A percentile compares a stretch with the other conserved stretches of the same genome.
Evolutionary conservation across 2,113 vertebrate genomes (phyloP).

Genomic region (Poecile atricapillus): DNA sequence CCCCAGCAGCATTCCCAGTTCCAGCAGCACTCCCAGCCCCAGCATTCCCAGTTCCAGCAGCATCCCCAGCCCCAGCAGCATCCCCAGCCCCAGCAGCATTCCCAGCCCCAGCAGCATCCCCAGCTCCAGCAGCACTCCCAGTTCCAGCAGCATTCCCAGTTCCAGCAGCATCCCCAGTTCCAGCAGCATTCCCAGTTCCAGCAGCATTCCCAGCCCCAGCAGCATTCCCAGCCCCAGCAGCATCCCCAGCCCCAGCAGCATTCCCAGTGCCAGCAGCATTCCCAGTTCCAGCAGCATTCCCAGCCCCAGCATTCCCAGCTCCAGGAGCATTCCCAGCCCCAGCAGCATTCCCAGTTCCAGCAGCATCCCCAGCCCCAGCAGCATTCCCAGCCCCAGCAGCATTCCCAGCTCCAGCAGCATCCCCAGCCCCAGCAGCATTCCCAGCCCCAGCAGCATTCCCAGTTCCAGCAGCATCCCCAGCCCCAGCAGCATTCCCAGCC

Average conservation of each 20-base stretch:
- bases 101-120: neutral
- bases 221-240: neutral
- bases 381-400: neutral
- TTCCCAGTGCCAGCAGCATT: no score
- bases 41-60: neutral
- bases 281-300: neutral
- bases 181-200: neutral
- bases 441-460: neutral
- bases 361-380: no score
- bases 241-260: no score
- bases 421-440: no score
- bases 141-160: neutral
- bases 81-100: no score
- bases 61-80: no score
- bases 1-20: neutral
- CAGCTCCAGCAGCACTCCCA: neutral
- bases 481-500: neutral
- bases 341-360: neutral
- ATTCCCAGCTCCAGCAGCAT: neutral
- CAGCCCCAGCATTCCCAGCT: neutral
- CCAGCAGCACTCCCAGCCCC: rapidly evolving
- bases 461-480: rapidly evolving
- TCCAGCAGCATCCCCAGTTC: no score
- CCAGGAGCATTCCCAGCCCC: neutral
- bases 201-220: neutral